phyloP scores from a whole-genome alignment of 2,797 vertebrate genomes.

The Mormyrops boulengeri region DNA sequence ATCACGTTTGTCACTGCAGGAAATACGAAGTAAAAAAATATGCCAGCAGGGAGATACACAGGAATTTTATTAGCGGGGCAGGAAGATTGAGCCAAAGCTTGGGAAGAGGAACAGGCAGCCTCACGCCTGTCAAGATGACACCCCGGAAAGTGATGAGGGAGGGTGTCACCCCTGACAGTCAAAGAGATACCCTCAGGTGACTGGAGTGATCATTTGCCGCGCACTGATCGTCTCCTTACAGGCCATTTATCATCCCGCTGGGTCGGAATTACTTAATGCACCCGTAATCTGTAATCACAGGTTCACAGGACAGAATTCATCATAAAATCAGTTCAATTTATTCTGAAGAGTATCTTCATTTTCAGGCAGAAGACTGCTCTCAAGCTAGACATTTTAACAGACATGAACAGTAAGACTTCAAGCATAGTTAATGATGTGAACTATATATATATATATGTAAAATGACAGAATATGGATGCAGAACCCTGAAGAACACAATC shows the following conservation, averaged over 20 bases:
- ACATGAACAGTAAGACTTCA: background rate
- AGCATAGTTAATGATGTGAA: background rate
- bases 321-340: background rate
- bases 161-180: background rate
- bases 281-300: background rate
- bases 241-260: background rate
- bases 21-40: background rate
- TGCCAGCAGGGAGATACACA: background rate
- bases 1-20: background rate
- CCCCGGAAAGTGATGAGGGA: background rate
- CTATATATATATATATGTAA: background rate
- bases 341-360: background rate
- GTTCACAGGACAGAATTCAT: background rate
- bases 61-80: background rate
- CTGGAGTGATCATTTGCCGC: background rate
- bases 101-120: background rate
- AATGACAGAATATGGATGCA: background rate
- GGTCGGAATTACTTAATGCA: background rate
- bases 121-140: background rate
- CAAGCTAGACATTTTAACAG: background rate
- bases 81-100: background rate
- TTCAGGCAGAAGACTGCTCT: background rate
- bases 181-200: background rate
- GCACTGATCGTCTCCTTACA: background rate
- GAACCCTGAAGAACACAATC: background rate